Percentiles rank a stretch among this genome's conserved stretches.
These are phyloP conservation scores for Dryoscopus gambensis DNA, from an alignment of 2,113 vertebrate species.

Conservation along the genomic window DNA sequence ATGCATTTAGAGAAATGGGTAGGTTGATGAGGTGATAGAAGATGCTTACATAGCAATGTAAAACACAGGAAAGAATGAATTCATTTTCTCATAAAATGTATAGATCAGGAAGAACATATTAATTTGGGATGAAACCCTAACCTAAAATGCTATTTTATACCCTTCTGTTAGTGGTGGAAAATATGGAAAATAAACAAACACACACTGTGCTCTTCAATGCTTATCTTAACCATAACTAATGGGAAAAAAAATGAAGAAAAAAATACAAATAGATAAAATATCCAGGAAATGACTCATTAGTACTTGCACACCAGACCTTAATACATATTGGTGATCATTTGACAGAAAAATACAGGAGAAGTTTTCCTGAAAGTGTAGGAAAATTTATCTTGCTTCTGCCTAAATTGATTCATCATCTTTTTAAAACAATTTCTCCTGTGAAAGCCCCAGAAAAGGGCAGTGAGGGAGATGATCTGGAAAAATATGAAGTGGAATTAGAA, in stretches of 20 bases:
- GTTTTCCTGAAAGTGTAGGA: background rate
- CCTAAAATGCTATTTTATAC: background rate
- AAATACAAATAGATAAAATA: background rate
- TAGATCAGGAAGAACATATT: background rate
- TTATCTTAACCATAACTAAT: background rate
- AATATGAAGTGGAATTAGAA: constrained; percentile 2
- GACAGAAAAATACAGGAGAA: background rate
- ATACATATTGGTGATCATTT: background rate
- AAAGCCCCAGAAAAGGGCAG: constrained; percentile 14
- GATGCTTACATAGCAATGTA: background rate
- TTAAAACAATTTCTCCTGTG: background rate
- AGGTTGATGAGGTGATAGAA: background rate
- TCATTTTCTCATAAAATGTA: background rate
- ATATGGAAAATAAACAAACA: background rate
- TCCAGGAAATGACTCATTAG: background rate
- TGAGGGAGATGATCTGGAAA: background rate
- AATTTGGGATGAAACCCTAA: background rate
- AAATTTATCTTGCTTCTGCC: background rate
- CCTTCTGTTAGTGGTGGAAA: background rate
- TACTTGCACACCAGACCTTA: background rate
- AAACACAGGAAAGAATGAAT: background rate
- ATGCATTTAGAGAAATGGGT: background rate
- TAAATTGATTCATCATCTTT: constrained; percentile 12
- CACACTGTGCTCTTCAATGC: background rate
- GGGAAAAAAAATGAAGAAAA: background rate